Evolutionary conservation across 1,140 invertebrate species (phyloP), one percentile per base, ranked within the genome.

Genomic region (Pygmarrhopalites habei): DNA sequence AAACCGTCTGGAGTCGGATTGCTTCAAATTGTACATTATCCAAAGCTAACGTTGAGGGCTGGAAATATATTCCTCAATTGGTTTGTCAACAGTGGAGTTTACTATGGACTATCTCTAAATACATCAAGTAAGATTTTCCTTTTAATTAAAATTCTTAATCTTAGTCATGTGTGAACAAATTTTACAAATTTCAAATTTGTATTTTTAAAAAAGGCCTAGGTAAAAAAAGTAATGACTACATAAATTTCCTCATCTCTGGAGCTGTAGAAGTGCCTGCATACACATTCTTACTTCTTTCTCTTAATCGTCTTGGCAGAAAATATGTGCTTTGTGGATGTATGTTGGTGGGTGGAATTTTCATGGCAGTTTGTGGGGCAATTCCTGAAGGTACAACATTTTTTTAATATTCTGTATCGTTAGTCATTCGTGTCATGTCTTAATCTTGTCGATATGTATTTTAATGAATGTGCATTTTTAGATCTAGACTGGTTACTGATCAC

Each of bases 51-150:
- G 41, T 81, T 82, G 44, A 83, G 86, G 70, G 83, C 86, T 39
- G 65, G 88, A 1, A 79, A 88, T 46, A 81, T 90, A 59, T 89
- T 90, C 15, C 83, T 91, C 60, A 81, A 79, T 64, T 84, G 86
- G 73, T 82, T 89, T 72, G 85, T 86, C 15, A 87, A 86, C 72
- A 85, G 85, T 55, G 82, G 85, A 44, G 84, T 88, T 5, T 91
- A 90, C 74, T 91, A 90, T 69, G 89, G 87, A 1, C 73, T 92
- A 3, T 88, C 88, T 0, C 86, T 88, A 81, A 88, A 87, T 71
- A 84, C 86, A 1, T 84, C 82, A 29, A 84, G n/a, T n/a, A n/a
- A n/a, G n/a, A n/a, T n/a, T n/a, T n/a, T n/a, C n/a, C n/a, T n/a
- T n/a, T n/a, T n/a, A n/a, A n/a, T n/a, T n/a, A n/a, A n/a, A n/a